Evolutionary conservation across 2,797 vertebrate genomes (phyloP).

Genomic region (Phataginus tetradactyla): DNA sequence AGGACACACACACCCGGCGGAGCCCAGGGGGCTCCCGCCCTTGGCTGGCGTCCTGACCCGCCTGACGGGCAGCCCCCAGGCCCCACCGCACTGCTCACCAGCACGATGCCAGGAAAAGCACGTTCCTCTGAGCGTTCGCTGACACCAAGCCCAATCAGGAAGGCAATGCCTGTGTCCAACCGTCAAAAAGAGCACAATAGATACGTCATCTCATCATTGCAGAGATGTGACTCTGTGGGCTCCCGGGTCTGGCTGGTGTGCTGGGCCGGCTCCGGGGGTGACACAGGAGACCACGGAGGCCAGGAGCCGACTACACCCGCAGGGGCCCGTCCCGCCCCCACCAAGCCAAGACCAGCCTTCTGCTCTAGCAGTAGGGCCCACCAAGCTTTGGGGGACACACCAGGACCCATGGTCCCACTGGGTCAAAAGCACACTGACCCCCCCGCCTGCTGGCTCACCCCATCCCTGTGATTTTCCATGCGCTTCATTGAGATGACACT

Average conservation of each 20-base stretch:
- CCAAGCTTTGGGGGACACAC: background rate
- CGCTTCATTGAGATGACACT: conserved; percentile 40
- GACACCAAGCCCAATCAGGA: conserved; percentile 45
- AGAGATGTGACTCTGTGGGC: conserved; percentile 10
- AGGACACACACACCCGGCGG: background rate
- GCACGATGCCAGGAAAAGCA: background rate
- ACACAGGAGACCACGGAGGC: background rate
- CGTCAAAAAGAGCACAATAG: conserved; percentile 57
- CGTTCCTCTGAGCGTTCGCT: background rate
- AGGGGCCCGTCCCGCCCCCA: background rate
- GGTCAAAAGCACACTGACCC: background rate
- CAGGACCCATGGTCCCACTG: background rate
- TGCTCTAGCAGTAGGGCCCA: background rate
- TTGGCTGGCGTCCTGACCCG: background rate
- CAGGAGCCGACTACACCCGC: background rate
- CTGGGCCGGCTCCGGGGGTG: background rate
- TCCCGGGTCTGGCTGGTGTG: conserved; percentile 34
- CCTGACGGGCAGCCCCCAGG: background rate
- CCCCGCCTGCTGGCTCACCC: background rate
- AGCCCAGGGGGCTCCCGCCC: background rate
- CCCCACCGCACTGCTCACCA: background rate
- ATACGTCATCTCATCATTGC: background rate
- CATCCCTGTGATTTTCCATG: background rate
- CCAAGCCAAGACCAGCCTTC: background rate
- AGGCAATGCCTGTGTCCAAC: background rate